A percentile compares a stretch with the other conserved stretches of the same genome.
These are phyloP conservation scores for Bos indicus DNA, from an alignment of 2,113 vertebrate species.

Conservation along the genomic window DNA sequence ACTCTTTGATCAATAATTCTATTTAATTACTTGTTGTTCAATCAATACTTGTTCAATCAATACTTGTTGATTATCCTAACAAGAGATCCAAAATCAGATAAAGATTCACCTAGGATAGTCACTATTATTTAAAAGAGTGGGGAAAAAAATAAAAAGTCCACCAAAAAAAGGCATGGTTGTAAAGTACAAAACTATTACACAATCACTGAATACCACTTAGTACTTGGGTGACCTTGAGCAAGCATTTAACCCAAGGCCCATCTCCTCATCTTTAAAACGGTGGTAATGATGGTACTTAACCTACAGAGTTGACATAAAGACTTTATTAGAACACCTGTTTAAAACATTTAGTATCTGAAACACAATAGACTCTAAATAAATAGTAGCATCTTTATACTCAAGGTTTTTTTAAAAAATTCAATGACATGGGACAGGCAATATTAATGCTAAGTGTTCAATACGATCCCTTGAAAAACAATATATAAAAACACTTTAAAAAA, in stretches of 20 bases:
- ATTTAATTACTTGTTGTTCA: not conserved
- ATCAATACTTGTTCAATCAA: not conserved
- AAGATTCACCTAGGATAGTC: not conserved
- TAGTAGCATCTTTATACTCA: not conserved
- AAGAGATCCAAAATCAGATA: not conserved
- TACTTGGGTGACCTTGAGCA: not conserved
- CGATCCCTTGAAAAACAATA: constrained; percentile 7
- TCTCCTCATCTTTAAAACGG: not conserved
- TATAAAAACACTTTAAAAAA: not conserved
- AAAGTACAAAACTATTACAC: not conserved
- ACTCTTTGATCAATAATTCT: not conserved
- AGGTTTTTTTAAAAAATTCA: not conserved
- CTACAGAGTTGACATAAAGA: not conserved
- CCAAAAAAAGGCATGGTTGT: not conserved
- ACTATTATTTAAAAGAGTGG: not conserved
- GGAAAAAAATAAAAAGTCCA: not conserved
- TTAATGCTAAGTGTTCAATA: not conserved
- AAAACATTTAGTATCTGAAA: not conserved
- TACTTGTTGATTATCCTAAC: not conserved
- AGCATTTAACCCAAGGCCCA: not conserved
- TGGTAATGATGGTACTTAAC: not conserved
- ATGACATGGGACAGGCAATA: not conserved
- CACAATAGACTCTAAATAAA: not conserved
- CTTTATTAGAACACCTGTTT: not conserved
- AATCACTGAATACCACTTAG: not conserved